Evolutionary conservation across 2,113 vertebrate genomes (phyloP), one percentile per base, ranked within the genome.

Genomic region (Tragulus kanchil): DNA sequence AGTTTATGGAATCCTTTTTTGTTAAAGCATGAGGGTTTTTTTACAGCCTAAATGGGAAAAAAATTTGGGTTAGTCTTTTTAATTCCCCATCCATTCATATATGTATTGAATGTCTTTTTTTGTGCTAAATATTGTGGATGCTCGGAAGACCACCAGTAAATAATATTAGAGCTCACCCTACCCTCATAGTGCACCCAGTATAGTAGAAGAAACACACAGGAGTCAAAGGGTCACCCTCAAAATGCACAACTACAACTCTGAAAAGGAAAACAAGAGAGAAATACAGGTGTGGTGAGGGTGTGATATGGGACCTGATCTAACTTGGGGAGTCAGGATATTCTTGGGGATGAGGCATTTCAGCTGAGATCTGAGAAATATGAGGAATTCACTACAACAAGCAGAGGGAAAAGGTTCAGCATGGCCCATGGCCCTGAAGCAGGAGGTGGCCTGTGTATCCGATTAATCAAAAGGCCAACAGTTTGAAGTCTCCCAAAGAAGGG

Each of bases 401-500:
- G 13, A 67, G 58, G 54, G 25, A 48, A 83, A 42, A 1, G 3
- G 6, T n/a, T 0, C 23, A 62, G 23, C 5, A 1, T 52, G n/a
- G 45, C 1, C 28, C 16, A 9, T 3, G 3, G 10, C 28, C 5
- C 17, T 92, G 9, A 4, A 56, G 6, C 26, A 26, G 26, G 21
- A 86, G 31, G 12, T 16, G 28, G 25, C 31, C 1, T 52, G 69
- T 67, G 6, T 23, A 21, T 23, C 48, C 16, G 8, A 21, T 26
- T 31, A 71, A 89, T 12, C 11, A 25, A 48, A n/a, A 86, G 71
- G 36, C 58, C 21, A 65, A 9, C 0, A 45, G 21, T 26, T 36
- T 1, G 19, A 16, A 31, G 3, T 15, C 31, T 52, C 19, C 21
- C 8, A n/a, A 45, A 0, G 25, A 52, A 1, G 12, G 17, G n/a